A percentile compares a stretch with the other conserved stretches of the same genome.
These are phyloP conservation scores for Calyptommatus sinebrachiatus DNA, from an alignment of 2,113 vertebrate species.

Conservation along the genomic window DNA sequence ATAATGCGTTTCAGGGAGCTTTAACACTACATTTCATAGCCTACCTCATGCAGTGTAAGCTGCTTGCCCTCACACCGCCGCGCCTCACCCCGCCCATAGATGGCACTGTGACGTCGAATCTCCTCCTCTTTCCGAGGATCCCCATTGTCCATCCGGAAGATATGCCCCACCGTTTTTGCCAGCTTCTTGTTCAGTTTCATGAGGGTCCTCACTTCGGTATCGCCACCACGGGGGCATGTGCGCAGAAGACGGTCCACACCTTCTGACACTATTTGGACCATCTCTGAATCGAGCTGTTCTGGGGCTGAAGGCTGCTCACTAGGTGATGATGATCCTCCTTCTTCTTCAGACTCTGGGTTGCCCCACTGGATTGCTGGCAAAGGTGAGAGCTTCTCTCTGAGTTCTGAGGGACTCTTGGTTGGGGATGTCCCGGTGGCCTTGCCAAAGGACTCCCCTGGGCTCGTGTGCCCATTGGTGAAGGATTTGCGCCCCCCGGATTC, in stretches of 20 bases:
- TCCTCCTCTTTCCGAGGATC: slow-evolving; percentile 90
- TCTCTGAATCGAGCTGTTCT: slow-evolving; percentile 83
- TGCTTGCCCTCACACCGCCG: slow-evolving; percentile 92
- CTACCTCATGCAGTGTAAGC: slow-evolving; percentile 93
- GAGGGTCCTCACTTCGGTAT: slow-evolving; percentile 80
- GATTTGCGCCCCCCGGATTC: slow-evolving; percentile 79
- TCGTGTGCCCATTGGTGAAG: slow-evolving; percentile 83
- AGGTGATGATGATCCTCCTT: slow-evolving; percentile 79
- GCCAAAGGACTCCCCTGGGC: slow-evolving; percentile 72
- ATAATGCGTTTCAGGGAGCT: too few relatives aligned
- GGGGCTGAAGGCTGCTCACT: slow-evolving; percentile 7
- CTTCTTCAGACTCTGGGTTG: slow-evolving; percentile 84
- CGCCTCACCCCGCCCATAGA: slow-evolving; percentile 92
- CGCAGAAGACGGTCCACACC: slow-evolving; percentile 86
- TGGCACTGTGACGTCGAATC: slow-evolving; percentile 93
- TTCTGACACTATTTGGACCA: slow-evolving; percentile 81
- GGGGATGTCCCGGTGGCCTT: slow-evolving; percentile 75
- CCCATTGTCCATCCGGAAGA: slow-evolving; percentile 87
- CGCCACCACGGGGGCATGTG: slow-evolving; percentile 81
- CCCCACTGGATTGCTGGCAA: slow-evolving; percentile 74
- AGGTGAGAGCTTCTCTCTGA: slow-evolving; percentile 86
- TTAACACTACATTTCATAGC: not conserved
- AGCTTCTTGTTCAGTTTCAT: slow-evolving; percentile 94
- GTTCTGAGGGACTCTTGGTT: slow-evolving; percentile 86
- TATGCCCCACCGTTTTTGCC: slow-evolving; percentile 90